phyloP scores from a whole-genome alignment of 2,888 invertebrate genomes.

The Biston betularia region DNA sequence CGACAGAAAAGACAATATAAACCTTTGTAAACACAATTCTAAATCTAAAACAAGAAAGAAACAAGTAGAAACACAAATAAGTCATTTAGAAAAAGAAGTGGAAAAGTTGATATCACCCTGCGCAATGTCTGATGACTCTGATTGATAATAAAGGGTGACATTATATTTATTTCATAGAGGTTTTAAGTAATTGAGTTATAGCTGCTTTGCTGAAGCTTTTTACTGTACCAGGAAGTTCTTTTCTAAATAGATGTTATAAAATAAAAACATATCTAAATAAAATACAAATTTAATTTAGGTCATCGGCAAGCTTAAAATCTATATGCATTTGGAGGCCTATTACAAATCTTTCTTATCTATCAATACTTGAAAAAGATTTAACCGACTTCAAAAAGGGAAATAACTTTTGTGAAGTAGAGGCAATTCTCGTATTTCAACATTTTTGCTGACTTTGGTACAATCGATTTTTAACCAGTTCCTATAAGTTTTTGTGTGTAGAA shows the following conservation, averaged over 20 bases:
- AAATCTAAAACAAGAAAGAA: conserved; percentile 63
- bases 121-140: conserved; percentile 63
- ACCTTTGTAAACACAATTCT: conserved; percentile 50
- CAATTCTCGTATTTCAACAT: too few species aligned
- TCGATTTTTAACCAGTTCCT: too few species aligned
- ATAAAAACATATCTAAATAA: conserved; percentile 10
- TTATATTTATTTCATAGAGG: conserved; percentile 26
- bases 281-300: conserved; percentile 18
- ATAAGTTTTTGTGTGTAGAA: too few species aligned
- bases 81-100: conserved; percentile 70
- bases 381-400: too few species aligned
- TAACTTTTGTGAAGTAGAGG: too few species aligned
- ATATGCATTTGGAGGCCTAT: background rate
- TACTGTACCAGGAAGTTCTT: conserved; percentile 24
- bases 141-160: conserved; percentile 29
- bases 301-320: background rate
- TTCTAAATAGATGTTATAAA: conserved; percentile 7
- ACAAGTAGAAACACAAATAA: conserved; percentile 53
- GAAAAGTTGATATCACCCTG: conserved; percentile 66
- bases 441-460: too few species aligned
- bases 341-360: too few species aligned
- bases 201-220: conserved; percentile 1
- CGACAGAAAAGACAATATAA: conserved; percentile 52
- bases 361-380: too few species aligned
- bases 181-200: conserved; percentile 41